phyloP scores from a whole-genome alignment of 1,140 invertebrate genomes.

The Apolygus lucorum region DNA sequence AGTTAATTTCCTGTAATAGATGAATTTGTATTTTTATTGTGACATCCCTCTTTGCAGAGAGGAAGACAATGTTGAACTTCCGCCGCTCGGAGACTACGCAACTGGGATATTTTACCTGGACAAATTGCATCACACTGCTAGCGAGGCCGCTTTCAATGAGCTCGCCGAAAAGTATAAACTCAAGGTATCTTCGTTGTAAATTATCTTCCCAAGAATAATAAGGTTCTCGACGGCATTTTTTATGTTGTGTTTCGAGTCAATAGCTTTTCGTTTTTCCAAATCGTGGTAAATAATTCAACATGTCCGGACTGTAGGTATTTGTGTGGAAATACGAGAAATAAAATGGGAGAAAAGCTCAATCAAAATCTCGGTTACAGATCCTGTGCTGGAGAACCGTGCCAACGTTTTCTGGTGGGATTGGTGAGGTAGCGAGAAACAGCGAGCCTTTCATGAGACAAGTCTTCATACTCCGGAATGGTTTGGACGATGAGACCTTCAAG shows the following conservation, averaged over 20 bases:
- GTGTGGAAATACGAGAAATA: background rate
- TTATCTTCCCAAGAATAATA: slow-evolving; percentile 4
- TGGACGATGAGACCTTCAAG: slow-evolving; percentile 52
- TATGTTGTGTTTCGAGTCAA: too few species aligned
- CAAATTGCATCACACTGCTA: slow-evolving; percentile 66
- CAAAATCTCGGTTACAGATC: slow-evolving; percentile 49
- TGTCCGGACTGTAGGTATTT: background rate
- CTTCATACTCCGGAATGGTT: slow-evolving; percentile 63
- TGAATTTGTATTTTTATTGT: too few species aligned
- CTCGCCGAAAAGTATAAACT: slow-evolving; percentile 73
- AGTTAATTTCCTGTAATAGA: too few species aligned
- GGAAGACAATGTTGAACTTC: slow-evolving; percentile 68
- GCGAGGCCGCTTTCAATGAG: slow-evolving; percentile 69
- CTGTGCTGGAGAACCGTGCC: slow-evolving; percentile 88
- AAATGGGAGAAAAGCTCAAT: background rate
- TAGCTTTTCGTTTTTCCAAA: too few species aligned
- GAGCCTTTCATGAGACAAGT: slow-evolving; percentile 96
- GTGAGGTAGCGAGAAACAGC: slow-evolving; percentile 79
- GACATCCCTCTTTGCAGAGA: slow-evolving; percentile 51
- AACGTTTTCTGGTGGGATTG: slow-evolving; percentile 73
- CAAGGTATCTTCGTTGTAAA: slow-evolving; percentile 43
- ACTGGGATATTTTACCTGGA: slow-evolving; percentile 94
- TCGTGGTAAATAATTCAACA: too few species aligned
- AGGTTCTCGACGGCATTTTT: background rate
- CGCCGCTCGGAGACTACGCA: slow-evolving; percentile 80